These are phyloP conservation scores for Diphyllodes magnificus DNA, from an alignment of 2,113 vertebrate species.

Conservation along the genomic window DNA sequence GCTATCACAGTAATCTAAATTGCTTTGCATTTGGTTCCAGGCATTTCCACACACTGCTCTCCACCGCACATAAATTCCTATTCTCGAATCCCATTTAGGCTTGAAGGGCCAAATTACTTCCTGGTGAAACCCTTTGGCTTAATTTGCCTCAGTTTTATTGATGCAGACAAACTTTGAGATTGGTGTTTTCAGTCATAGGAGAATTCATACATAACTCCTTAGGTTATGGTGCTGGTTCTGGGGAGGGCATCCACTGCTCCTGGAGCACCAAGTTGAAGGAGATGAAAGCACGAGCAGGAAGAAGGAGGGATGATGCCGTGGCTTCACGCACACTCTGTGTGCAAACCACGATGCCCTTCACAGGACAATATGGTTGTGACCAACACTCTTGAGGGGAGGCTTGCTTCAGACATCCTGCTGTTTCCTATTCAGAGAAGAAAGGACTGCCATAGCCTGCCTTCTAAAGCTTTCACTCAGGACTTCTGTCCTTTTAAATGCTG, in stretches of 20 bases:
- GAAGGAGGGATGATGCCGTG: neutral
- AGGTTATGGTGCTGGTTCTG: neutral
- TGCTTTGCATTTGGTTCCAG: constrained; percentile 49
- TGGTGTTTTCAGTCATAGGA: neutral
- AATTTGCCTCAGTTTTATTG: neutral
- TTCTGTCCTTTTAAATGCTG: neutral
- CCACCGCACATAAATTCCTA: neutral
- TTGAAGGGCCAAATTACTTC: neutral
- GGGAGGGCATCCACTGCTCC: neutral
- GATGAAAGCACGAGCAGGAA: accelerated
- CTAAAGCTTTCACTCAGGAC: neutral
- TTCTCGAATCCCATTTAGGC: neutral
- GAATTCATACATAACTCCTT: no score
- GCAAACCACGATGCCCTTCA: accelerated
- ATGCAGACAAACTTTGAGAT: neutral
- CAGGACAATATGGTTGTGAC: accelerated
- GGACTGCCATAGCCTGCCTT: neutral
- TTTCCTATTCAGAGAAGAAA: neutral
- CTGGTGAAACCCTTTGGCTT: neutral
- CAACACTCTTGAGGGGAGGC: no score
- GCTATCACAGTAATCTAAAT: constrained; percentile 46
- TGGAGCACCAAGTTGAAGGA: accelerated
- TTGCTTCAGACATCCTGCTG: neutral
- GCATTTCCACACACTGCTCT: constrained; percentile 15
- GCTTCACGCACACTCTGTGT: neutral